Percentiles rank a stretch among this genome's conserved stretches.
Conservation (phyloP, 2,888 invertebrate genomes). For the Dastarcus helophoroides region DNA sequence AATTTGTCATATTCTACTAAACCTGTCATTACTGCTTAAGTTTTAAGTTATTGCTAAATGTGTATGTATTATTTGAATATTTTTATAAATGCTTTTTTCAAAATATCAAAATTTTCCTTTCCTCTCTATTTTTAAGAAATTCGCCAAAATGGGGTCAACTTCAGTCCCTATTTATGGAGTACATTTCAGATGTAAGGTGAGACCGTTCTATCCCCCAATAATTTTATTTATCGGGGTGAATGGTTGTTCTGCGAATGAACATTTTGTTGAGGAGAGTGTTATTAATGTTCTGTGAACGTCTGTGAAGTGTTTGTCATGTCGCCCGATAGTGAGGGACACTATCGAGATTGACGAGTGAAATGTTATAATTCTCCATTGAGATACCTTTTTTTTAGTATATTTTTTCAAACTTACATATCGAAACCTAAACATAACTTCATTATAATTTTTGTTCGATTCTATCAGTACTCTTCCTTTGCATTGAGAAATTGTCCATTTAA, state of each 20-base stretch:
- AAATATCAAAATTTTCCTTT: no score
- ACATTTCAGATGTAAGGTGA: slow-evolving; percentile 18
- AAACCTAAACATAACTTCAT: slow-evolving; percentile 6
- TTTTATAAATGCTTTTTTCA: no score
- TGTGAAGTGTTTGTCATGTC: slow-evolving; percentile 21
- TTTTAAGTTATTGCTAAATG: not conserved
- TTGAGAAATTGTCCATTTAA: no score
- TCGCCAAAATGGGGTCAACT: no score
- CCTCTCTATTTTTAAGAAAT: no score
- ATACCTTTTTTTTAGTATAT: slow-evolving; percentile 20
- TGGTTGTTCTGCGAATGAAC: slow-evolving; percentile 23
- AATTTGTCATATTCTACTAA: not conserved
- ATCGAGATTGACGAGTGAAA: slow-evolving; percentile 31
- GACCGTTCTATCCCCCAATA: slow-evolving; percentile 27
- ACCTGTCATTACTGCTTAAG: not conserved
- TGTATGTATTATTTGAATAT: no score
- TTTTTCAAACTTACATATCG: slow-evolving; percentile 18
- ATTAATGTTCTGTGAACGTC: slow-evolving; percentile 17
- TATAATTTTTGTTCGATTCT: no score
- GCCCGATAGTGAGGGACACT: slow-evolving; percentile 21
- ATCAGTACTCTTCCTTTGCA: no score
- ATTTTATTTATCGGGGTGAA: slow-evolving; percentile 22
- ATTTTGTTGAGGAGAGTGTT: slow-evolving; percentile 18
- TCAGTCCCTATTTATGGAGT: slow-evolving; percentile 9
- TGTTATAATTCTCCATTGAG: slow-evolving; percentile 24